phyloP scores from a whole-genome alignment of 1,140 invertebrate species.

The Temnothorax curvispinosus region DNA sequence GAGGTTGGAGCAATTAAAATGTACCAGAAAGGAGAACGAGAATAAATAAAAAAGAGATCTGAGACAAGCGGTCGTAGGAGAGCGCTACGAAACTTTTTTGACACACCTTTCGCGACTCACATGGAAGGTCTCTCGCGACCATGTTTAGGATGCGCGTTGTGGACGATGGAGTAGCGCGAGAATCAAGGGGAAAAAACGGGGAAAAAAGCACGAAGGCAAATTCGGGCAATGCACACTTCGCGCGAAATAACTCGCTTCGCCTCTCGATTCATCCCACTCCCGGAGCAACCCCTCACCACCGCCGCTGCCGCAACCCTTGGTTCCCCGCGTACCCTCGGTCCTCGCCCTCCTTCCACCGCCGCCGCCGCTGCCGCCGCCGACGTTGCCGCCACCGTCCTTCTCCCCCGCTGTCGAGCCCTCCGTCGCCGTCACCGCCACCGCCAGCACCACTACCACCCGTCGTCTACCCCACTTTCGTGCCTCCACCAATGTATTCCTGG shows the following conservation, averaged over 20 bases:
- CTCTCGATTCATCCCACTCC: slow-evolving; percentile 70
- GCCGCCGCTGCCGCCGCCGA: slow-evolving; percentile 19
- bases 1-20: slow-evolving; percentile 17
- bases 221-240: slow-evolving; percentile 75
- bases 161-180: slow-evolving; percentile 24
- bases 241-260: slow-evolving; percentile 75
- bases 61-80: neutral
- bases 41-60: neutral
- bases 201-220: slow-evolving; percentile 60
- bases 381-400: neutral
- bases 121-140: slow-evolving; percentile 8
- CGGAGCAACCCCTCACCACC: slow-evolving; percentile 61
- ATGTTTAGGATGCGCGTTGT: slow-evolving; percentile 40
- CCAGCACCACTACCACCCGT: slow-evolving; percentile 54
- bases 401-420: slow-evolving; percentile 20
- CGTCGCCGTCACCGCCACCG: slow-evolving; percentile 44
- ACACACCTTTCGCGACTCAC: slow-evolving; percentile 5
- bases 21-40: neutral
- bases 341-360: neutral
- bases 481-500: slow-evolving; percentile 77
- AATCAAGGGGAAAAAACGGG: slow-evolving; percentile 47
- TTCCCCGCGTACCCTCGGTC: slow-evolving; percentile 21
- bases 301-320: slow-evolving; percentile 63
- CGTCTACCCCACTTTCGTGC: slow-evolving; percentile 76
- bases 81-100: slow-evolving; percentile 1